Base-by-base conservation (phyloP, 2,888 invertebrate genomes). In the Furcula furcula region DNA sequence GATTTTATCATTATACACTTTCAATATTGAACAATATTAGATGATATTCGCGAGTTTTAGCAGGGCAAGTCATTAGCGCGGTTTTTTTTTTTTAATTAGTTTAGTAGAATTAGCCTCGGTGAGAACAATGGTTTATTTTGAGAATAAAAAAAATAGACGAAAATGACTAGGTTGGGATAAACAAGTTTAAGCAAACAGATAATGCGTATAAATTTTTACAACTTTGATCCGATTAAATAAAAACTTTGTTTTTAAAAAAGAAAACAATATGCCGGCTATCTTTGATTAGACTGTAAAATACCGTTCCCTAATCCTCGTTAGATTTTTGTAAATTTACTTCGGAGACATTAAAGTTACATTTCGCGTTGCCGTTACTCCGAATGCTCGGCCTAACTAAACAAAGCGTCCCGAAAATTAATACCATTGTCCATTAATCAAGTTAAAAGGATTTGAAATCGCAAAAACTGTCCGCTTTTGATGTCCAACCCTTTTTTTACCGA, bases 341-440 rank as follows among this genome's bases (percentile, higher is more conserved):
- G 69, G 69, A 32, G 29, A 57, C 49, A 47, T 63, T 44, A 65
- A 70, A 65, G 63, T 34, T 18, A 10, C 29, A 23, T 28, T 38
- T 34, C 27, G 27, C 23, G 31, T 40, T 14, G 33, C 68, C 67
- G 66, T 70, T 69, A 68, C 44, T 54, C 34, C 12, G 34, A 42
- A 46, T 38, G 33, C 38, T 40, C 35, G 46, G 39, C 64, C 66
- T 63, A 67, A 67, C 62, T 59, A 76, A 76, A 83, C 70, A 78
- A 67, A 53, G 45, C 22, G 22, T 46, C 28, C 27, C 47, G 49
- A 75, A 78, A 72, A 72, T 80, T 77, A 75, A 82, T 71, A 34
- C 78, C 57, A 74, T 84, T 84, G 80, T 82, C 59, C 71, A 77
- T 79, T 80, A 84, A 84, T 85, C 76, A 79, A 76, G 66, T 68